Evolutionary conservation across 2,888 invertebrate species (phyloP).

Genomic region (Meandrusa payeni): DNA sequence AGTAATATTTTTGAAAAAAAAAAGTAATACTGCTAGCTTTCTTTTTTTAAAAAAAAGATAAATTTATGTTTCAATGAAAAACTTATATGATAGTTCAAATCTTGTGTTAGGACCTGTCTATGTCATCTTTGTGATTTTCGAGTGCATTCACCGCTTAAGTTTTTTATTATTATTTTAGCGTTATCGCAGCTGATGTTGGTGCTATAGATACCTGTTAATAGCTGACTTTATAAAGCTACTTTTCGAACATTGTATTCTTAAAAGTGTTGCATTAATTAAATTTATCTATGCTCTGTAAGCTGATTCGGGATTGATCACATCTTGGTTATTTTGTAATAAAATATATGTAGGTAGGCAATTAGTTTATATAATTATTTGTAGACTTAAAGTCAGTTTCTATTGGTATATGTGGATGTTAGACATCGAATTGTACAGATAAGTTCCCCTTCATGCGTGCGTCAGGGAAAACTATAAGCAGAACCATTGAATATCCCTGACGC

Average conservation of each 20-base stretch:
- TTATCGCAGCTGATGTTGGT: slow-evolving; percentile 75
- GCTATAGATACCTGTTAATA: slow-evolving; percentile 57
- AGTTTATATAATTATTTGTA: slow-evolving; percentile 41
- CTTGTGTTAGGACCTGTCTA: no score
- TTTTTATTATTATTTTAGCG: slow-evolving; percentile 53
- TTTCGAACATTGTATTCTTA: slow-evolving; percentile 21
- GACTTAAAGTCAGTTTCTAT: slow-evolving; percentile 64
- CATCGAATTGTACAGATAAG: slow-evolving; percentile 42
- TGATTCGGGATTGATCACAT: slow-evolving; percentile 33
- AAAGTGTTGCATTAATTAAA: no score
- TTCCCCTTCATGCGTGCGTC: slow-evolving; percentile 7
- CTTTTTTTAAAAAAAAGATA: no score
- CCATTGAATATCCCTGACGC: neutral
- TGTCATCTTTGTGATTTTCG: no score
- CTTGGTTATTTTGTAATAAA: slow-evolving; percentile 36
- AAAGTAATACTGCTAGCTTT: no score
- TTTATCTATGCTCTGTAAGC: slow-evolving; percentile 11
- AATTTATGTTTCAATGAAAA: no score
- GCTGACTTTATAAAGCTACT: slow-evolving; percentile 35
- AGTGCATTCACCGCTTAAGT: slow-evolving; percentile 30
- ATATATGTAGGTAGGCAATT: slow-evolving; percentile 58
- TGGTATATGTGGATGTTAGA: slow-evolving; percentile 52
- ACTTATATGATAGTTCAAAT: no score
- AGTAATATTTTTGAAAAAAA: no score
- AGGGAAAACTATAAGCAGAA: neutral